phyloP scores from a whole-genome alignment of 2,797 vertebrate genomes.

The Calcarius lapponicus region DNA sequence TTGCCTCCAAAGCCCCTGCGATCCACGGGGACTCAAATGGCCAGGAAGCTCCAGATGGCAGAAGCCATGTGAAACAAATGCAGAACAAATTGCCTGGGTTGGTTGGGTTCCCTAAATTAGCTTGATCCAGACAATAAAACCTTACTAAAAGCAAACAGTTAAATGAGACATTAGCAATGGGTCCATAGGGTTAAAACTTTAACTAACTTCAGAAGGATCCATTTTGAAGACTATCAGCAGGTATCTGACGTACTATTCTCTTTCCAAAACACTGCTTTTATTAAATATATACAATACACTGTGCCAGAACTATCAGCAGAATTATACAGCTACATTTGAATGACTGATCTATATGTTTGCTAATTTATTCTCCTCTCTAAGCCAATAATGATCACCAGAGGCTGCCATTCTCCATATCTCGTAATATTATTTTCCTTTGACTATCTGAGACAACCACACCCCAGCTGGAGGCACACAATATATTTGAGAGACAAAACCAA shows the following conservation, averaged over 20 bases:
- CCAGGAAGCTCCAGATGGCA: neutral
- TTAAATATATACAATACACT: neutral
- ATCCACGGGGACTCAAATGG: neutral
- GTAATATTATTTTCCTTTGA: neutral
- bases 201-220: neutral
- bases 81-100: neutral
- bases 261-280: neutral
- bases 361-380: neutral
- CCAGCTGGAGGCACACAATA: neutral
- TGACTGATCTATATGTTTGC: neutral
- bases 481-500: neutral
- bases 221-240: neutral
- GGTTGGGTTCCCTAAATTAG: neutral
- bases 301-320: neutral
- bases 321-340: neutral
- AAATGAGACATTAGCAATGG: neutral
- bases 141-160: neutral
- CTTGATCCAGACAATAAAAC: neutral
- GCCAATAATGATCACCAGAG: neutral
- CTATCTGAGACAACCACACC: neutral
- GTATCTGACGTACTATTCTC: neutral
- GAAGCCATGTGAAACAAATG: neutral
- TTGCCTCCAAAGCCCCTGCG: neutral
- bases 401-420: neutral
- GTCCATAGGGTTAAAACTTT: neutral